Evolutionary conservation across 2,888 invertebrate species (phyloP), one percentile per base, ranked within the genome.

Genomic region (Sphaeridia pumilis): DNA sequence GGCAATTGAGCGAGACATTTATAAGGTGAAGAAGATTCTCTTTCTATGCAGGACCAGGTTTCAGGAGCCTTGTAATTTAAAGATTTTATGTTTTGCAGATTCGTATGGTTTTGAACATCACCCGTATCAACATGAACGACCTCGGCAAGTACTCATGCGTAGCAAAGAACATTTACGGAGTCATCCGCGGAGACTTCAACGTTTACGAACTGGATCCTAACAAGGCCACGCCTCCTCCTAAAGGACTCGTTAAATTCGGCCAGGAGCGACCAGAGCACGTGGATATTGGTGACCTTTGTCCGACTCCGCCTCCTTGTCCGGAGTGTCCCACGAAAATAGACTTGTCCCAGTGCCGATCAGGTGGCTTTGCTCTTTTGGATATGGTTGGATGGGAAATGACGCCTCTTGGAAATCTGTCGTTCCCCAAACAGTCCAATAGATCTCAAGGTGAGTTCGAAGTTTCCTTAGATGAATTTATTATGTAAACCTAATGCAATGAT

Each of bases 71-170:
- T 43, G 4, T 46, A 12, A 17, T 12, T 44, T 12, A 22, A 22
- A 22, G 12, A 14, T 21, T 44, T 24, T 34, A 5, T 49, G 48
- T 66, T 25, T 68, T 10, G 72, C 76, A 84, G 70, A 79, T 83
- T 59, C 79, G 79, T 67, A 87, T 87, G 86, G 78, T 79, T 54
- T 73, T 90, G 43, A 86, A 83, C 66, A 81, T 90, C 46, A 80
- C 79, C 1, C 76, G 79, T 56, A 72, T 87, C 34, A 76, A 76
- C 35, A 72, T 75, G 4, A 72, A 77, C 49, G 90, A 92, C 68
- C 76, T 82, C 52, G 81, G 81, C 17, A 76, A 78, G 58, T 92
- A 89, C 70, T 81, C 84, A 68, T 92, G 92, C 68, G 80, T 87
- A 49, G 84, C 82, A 52, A 87, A 87, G 69, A 92, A 90, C 68